phyloP scores from a whole-genome alignment of 2,113 vertebrate species.

The Hippocampus mohnikei region DNA sequence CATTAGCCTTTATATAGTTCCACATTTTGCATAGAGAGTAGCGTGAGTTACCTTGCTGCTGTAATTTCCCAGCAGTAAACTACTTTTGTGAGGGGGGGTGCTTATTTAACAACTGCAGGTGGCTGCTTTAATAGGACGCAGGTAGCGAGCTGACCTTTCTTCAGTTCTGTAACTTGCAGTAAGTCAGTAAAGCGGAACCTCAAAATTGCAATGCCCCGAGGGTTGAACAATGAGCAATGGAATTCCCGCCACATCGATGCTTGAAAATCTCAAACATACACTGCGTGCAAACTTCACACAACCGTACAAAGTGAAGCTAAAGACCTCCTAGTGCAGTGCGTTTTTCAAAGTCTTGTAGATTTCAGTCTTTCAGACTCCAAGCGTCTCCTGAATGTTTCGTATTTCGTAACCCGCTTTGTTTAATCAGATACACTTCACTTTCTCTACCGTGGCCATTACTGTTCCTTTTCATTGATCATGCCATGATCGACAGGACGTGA shows the following conservation, averaged over 20 bases:
- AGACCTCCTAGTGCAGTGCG: conserved; percentile 1
- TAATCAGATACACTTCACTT: no score
- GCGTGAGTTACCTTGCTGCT: conserved; percentile 40
- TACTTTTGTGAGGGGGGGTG: conserved; percentile 20
- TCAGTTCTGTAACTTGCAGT: conserved; percentile 7
- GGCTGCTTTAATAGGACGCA: conserved; percentile 10
- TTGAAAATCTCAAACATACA: background rate
- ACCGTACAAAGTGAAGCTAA: background rate
- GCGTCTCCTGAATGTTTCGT: no score
- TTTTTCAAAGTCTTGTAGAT: no score
- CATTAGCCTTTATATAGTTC: conserved; percentile 51
- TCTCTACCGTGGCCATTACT: no score
- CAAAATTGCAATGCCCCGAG: background rate
- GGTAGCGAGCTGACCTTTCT: conserved; percentile 16
- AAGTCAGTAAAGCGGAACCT: background rate
- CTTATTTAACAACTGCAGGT: background rate
- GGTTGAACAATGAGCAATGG: background rate
- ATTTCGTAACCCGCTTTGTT: no score
- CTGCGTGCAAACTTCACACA: background rate
- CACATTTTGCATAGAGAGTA: conserved; percentile 55
- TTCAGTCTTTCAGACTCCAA: no score
- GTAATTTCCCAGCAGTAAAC: conserved; percentile 34
- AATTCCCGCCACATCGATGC: background rate
- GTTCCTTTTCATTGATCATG: no score
- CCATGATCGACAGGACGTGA: no score